A percentile compares a stretch with the other conserved stretches of the same genome.
phyloP scores from a whole-genome alignment of 2,888 invertebrate species.

The Griposia aprilina region DNA sequence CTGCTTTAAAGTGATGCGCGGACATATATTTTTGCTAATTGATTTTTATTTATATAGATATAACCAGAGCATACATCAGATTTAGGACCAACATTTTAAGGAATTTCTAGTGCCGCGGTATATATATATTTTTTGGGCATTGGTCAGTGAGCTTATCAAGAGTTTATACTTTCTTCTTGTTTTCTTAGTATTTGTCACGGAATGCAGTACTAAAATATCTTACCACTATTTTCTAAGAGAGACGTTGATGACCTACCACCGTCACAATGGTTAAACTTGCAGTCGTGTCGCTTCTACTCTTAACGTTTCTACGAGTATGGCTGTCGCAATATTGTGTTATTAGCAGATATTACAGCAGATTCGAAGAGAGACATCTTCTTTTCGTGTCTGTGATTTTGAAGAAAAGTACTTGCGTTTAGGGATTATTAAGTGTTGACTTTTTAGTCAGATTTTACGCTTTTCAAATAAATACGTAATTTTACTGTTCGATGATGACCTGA shows the following conservation, averaged over 20 bases:
- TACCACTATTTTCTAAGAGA: neutral
- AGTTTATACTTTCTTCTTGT: neutral
- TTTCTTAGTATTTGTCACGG: neutral
- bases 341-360: conserved; percentile 14
- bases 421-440: neutral
- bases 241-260: too few relatives aligned
- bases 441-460: neutral
- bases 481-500: too few relatives aligned
- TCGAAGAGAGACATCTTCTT: neutral
- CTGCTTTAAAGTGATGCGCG: too few relatives aligned
- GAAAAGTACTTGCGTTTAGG: neutral
- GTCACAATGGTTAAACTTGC: neutral
- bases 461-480: neutral
- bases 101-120: too few relatives aligned
- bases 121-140: neutral
- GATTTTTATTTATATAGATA: too few relatives aligned
- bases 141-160: neutral
- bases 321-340: conserved; percentile 2
- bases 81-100: too few relatives aligned
- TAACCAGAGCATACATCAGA: too few relatives aligned
- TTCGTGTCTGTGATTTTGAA: neutral
- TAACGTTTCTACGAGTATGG: neutral
- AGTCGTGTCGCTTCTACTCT: neutral
- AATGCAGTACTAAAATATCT: neutral
- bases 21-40: too few relatives aligned